A percentile compares a stretch with the other conserved stretches of the same genome.
Evolutionary conservation across 2,797 vertebrate species (phyloP).

Genomic region (Hippoglossus hippoglossus): DNA sequence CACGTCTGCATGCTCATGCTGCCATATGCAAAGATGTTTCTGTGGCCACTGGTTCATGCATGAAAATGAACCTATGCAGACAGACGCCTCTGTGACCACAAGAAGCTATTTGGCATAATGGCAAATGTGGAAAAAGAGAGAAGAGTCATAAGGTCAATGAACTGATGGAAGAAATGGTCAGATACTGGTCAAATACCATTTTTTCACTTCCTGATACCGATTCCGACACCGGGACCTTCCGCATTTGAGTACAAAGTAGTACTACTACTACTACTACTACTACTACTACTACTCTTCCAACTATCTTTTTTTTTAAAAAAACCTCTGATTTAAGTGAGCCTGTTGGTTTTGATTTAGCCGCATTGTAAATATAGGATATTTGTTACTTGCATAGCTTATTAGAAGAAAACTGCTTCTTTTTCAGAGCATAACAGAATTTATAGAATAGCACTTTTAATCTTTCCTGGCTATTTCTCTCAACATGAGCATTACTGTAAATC

Average conservation of each 20-base stretch:
- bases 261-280: background rate
- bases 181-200: too few species aligned
- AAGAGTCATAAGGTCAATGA: background rate
- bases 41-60: background rate
- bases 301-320: background rate
- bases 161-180: too few species aligned
- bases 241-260: too few species aligned
- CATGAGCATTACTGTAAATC: slow-evolving; percentile 11
- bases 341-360: background rate
- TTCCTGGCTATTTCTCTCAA: background rate
- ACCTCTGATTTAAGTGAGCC: background rate
- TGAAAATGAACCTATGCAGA: slow-evolving; percentile 5
- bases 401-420: too few species aligned
- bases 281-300: background rate
- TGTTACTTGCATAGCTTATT: too few species aligned
- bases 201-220: too few species aligned
- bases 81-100: slow-evolving; percentile 9
- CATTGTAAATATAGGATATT: too few species aligned
- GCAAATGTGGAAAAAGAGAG: slow-evolving; percentile 7
- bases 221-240: too few species aligned
- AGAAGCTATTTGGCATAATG: background rate
- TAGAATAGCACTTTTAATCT: too few species aligned
- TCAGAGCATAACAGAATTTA: too few species aligned
- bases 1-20: slow-evolving; percentile 4
- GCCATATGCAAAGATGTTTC: background rate